phyloP scores from a whole-genome alignment of 1,140 invertebrate genomes.

The Phortica variegata region DNA sequence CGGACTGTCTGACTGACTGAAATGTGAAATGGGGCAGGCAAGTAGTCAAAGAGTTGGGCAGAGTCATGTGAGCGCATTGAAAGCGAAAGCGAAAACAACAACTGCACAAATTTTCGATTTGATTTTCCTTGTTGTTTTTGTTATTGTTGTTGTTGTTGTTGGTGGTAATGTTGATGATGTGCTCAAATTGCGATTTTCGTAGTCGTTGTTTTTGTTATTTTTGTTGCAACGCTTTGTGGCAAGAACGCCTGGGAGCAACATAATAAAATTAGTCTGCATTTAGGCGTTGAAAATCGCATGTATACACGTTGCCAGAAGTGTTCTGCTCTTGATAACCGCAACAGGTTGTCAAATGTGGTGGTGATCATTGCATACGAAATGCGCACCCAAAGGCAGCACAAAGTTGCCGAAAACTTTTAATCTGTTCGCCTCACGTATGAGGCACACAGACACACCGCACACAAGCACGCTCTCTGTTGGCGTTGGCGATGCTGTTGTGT shows the following conservation, averaged over 20 bases:
- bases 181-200: slow-evolving; percentile 20
- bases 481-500: slow-evolving; percentile 8
- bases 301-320: too few species aligned
- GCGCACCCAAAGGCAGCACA: slow-evolving; percentile 1
- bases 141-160: slow-evolving; percentile 17
- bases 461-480: too few species aligned
- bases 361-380: too few species aligned
- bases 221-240: slow-evolving; percentile 21
- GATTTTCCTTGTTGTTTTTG: slow-evolving; percentile 29
- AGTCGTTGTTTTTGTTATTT: slow-evolving; percentile 17
- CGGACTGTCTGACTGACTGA: too few species aligned
- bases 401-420: slow-evolving; percentile 30
- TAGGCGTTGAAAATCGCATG: too few species aligned
- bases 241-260: too few species aligned
- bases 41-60: background rate
- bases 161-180: too few species aligned
- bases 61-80: slow-evolving; percentile 11
- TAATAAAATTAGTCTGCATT: slow-evolving; percentile 38
- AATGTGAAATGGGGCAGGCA: slow-evolving; percentile 11
- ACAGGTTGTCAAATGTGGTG: too few species aligned
- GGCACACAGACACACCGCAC: slow-evolving; percentile 6
- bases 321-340: too few species aligned
- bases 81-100: slow-evolving; percentile 49
- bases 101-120: slow-evolving; percentile 43
- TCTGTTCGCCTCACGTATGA: slow-evolving; percentile 10